phyloP scores from a whole-genome alignment of 2,888 invertebrate species.

The Tribolium freemani region DNA sequence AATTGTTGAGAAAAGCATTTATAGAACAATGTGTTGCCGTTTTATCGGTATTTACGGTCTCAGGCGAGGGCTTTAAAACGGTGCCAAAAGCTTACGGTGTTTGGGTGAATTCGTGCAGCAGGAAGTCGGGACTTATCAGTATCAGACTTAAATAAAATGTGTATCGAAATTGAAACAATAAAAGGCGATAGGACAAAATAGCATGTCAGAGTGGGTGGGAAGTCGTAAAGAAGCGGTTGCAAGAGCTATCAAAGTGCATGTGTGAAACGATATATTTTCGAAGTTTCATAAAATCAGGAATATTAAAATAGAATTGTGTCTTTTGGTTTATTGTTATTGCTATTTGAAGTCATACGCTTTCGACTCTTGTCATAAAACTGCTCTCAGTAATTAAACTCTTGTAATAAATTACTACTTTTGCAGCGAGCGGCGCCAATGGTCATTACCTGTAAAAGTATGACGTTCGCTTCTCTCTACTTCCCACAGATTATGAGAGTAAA shows the following conservation, averaged over 20 bases:
- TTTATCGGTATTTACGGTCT: slow-evolving; percentile 22
- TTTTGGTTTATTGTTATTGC: background rate
- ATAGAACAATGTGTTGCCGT: slow-evolving; percentile 25
- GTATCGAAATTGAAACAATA: slow-evolving; percentile 31
- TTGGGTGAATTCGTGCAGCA: slow-evolving; percentile 10
- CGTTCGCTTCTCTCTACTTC: slow-evolving; percentile 43
- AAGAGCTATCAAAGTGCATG: slow-evolving; percentile 28
- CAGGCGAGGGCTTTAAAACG: slow-evolving; percentile 4
- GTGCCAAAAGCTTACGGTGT: slow-evolving; percentile 13
- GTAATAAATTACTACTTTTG: slow-evolving; percentile 49
- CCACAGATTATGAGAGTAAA: slow-evolving; percentile 44
- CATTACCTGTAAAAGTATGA: slow-evolving; percentile 50
- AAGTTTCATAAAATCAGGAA: slow-evolving; percentile 25
- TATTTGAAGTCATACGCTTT: slow-evolving; percentile 23
- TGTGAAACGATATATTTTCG: slow-evolving; percentile 21
- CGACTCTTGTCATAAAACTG: slow-evolving; percentile 43
- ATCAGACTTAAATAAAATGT: slow-evolving; percentile 33
- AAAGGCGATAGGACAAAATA: slow-evolving; percentile 33
- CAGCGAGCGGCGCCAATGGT: slow-evolving; percentile 47
- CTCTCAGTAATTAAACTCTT: slow-evolving; percentile 48
- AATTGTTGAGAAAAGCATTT: slow-evolving; percentile 20
- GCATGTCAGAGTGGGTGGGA: background rate
- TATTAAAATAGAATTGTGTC: slow-evolving; percentile 17
- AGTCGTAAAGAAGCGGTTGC: slow-evolving; percentile 8
- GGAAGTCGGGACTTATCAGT: slow-evolving; percentile 33